phyloP scores from a whole-genome alignment of 2,797 vertebrate genomes.

The Manis crassicaudata region DNA sequence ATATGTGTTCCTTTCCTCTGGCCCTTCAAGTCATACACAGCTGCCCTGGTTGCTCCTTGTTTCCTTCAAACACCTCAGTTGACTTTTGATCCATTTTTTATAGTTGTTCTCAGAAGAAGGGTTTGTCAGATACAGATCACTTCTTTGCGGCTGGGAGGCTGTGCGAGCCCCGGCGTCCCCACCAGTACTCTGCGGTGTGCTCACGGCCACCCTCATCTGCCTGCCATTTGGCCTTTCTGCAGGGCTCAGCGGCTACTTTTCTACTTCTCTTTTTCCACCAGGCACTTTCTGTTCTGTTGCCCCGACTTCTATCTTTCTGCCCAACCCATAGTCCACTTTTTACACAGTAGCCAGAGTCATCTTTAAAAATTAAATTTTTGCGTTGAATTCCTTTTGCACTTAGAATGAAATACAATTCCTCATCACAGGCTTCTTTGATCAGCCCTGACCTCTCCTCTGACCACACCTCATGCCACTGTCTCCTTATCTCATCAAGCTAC shows the following conservation, averaged over 20 bases:
- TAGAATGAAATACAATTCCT: neutral
- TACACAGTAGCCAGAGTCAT: neutral
- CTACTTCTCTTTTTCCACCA: neutral
- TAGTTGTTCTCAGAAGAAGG: neutral
- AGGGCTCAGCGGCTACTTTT: neutral
- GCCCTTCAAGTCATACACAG: neutral
- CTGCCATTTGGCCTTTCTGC: neutral
- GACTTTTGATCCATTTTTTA: constrained; percentile 19
- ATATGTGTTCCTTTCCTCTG: neutral
- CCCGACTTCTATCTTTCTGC: neutral
- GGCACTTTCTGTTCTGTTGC: neutral
- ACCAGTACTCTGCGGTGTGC: accelerated
- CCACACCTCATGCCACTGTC: neutral
- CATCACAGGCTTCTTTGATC: neutral
- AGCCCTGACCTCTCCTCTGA: neutral
- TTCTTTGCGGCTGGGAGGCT: neutral
- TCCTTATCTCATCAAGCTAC: neutral
- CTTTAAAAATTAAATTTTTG: neutral
- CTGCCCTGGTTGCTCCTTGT: neutral
- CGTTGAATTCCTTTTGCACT: neutral
- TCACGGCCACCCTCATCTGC: too few species aligned
- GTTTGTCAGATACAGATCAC: neutral
- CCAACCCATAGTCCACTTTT: neutral
- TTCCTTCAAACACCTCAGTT: neutral
- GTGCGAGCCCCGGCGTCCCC: neutral